These are phyloP conservation scores for Acanthopleura granulata DNA, from an alignment of 2,888 invertebrate species.

Conservation along the genomic window DNA sequence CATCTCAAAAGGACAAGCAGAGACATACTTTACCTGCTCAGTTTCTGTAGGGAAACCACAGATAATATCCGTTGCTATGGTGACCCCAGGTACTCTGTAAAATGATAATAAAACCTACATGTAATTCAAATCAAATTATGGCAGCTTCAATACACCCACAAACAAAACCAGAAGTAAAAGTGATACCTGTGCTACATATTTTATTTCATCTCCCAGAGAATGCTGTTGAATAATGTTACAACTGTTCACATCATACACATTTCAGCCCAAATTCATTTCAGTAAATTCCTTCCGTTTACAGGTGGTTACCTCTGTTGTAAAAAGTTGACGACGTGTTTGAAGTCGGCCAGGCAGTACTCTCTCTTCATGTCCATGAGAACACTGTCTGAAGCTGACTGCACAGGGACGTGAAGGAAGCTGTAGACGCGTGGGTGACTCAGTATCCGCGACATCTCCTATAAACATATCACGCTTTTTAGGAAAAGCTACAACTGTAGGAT, in stretches of 20 bases:
- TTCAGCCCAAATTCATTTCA: too few relatives aligned
- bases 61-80: constrained; percentile 97
- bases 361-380: constrained; percentile 96
- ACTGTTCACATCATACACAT: too few relatives aligned
- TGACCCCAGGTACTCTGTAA: constrained; percentile 86
- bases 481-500: too few relatives aligned
- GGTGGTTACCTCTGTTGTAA: constrained; percentile 77
- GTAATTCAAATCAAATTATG: too few relatives aligned
- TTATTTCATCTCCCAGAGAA: too few relatives aligned
- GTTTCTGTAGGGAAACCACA: constrained; percentile 99
- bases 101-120: constrained; percentile 9
- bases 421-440: constrained; percentile 90
- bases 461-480: neutral
- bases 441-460: constrained; percentile 84
- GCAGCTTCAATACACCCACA: too few relatives aligned
- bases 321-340: constrained; percentile 88
- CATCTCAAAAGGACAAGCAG: too few relatives aligned
- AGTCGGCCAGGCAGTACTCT: constrained; percentile 92
- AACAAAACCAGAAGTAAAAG: too few relatives aligned
- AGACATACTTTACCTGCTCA: constrained; percentile 71
- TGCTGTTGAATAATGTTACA: too few relatives aligned
- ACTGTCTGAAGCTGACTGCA: constrained; percentile 95
- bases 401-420: constrained; percentile 96
- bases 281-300: too few relatives aligned
- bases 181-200: too few relatives aligned